These are phyloP conservation scores for Pycnonotus jocosus DNA, from an alignment of 2,113 vertebrate species.

Conservation along the genomic window DNA sequence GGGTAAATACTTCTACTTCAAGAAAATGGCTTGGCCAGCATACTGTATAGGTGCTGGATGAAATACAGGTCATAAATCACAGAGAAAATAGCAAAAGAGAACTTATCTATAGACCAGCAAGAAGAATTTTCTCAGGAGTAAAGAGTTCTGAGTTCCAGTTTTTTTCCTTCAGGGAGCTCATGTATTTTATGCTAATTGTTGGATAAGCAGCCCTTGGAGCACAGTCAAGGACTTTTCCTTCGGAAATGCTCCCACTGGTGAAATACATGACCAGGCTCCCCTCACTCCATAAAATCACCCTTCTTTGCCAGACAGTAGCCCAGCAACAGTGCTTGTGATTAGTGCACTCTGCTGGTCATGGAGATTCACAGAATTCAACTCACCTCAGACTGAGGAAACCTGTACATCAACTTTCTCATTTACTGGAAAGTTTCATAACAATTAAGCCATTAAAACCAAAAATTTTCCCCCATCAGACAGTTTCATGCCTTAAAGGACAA, in stretches of 20 bases:
- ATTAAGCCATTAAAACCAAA: neutral
- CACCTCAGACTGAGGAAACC: neutral
- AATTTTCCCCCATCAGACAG: neutral
- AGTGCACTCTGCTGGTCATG: conserved; percentile 42
- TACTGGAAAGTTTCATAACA: neutral
- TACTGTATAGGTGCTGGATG: neutral
- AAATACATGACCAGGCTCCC: neutral
- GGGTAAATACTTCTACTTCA: neutral
- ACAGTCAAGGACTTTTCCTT: neutral
- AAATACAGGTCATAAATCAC: neutral
- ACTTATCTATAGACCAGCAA: neutral
- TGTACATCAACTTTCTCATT: neutral
- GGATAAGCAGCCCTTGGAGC: neutral
- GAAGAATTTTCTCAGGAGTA: neutral
- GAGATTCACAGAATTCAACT: neutral
- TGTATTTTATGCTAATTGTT: neutral
- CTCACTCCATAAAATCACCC: neutral
- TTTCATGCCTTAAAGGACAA: neutral
- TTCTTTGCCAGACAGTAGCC: neutral
- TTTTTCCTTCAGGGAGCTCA: neutral
- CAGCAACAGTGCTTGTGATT: neutral
- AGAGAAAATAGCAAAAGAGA: neutral
- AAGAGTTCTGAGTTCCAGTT: neutral
- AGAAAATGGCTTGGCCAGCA: neutral
- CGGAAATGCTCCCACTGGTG: neutral